Evolutionary conservation across 1,140 invertebrate species (phyloP).

Genomic region (Megalopta genalis): DNA sequence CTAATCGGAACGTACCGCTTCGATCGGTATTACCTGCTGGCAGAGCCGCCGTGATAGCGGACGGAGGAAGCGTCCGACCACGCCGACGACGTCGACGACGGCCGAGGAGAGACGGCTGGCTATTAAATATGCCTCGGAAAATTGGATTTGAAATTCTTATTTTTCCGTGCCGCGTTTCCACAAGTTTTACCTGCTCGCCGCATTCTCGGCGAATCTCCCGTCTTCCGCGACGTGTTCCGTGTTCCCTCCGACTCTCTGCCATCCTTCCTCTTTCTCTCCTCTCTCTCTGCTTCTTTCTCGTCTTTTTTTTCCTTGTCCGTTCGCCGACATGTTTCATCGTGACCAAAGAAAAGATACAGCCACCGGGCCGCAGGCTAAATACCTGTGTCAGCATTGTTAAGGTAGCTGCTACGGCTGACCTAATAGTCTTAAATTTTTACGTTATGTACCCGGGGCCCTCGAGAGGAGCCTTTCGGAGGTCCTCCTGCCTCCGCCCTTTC

Average conservation of each 20-base stretch:
- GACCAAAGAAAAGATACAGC: constrained; percentile 43
- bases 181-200: constrained; percentile 7
- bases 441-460: constrained; percentile 55
- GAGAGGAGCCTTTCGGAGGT: constrained; percentile 11
- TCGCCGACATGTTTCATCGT: constrained; percentile 17
- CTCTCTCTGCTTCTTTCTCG: not conserved
- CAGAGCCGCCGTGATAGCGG: not conserved
- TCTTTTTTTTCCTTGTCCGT: not conserved
- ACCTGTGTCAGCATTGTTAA: constrained; percentile 68
- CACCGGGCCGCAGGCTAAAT: constrained; percentile 60
- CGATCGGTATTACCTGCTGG: constrained; percentile 36
- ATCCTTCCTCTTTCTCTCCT: not conserved
- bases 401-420: constrained; percentile 54
- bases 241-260: no score
- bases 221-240: not conserved
- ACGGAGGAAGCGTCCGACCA: constrained; percentile 12
- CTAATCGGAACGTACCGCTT: constrained; percentile 48
- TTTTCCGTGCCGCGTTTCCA: constrained; percentile 57
- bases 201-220: not conserved
- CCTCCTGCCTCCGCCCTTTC: not conserved
- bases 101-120: constrained; percentile 47
- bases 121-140: constrained; percentile 71
- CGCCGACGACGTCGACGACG: constrained; percentile 21
- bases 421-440: constrained; percentile 70
- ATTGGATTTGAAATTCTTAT: constrained; percentile 74